Evolutionary conservation across 2,797 vertebrate genomes (phyloP), one percentile per base, ranked within the genome.

Genomic region (Heterohyrax brucei): DNA sequence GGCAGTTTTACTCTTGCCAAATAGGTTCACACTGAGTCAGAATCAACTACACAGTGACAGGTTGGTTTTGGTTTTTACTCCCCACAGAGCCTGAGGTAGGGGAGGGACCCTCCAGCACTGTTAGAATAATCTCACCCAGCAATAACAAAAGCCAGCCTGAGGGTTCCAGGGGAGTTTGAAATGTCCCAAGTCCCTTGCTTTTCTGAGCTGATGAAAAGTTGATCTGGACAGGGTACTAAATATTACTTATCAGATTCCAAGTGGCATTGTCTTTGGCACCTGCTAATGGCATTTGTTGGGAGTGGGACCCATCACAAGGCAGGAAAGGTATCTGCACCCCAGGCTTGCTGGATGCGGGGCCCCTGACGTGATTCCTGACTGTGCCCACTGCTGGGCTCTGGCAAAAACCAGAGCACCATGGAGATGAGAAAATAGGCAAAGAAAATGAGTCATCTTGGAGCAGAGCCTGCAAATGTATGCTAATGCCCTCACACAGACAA

Each of bases 381-480:
- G 80, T 80, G 87, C 10, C 3, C 0, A 2, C 83, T 93, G 26
- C 66, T 86, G 72, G 66, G 73, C 93, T 81, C 95, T 87, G 87
- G 87, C 95, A 28, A 82, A 91, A 83, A 91, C 72, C 39, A 14
- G 46, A n/a, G 30, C 80, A 68, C 86, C 87, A 79, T 91, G 93
- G 93, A 94, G 94, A 97, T 21, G 0, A 75, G 62, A 24, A 83
- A 95, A 90, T 26, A 82, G 85, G 24, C 33, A 50, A 86, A 86
- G 89, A 91, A 87, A 89, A 95, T 95, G 87, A 97, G n/a, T 97
- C 96, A 62, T 61, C 70, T 56, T 95, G 95, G 96, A 96, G 30
- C 4, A 0, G n/a, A 73, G 93, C 97, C 95, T 87, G 94, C 94
- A 89, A 82, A 95, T 66, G 46, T 22, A 86, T 16, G 68, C 50